Conservation (phyloP, 1,140 invertebrate genomes). For the Megalopta genalis region DNA sequence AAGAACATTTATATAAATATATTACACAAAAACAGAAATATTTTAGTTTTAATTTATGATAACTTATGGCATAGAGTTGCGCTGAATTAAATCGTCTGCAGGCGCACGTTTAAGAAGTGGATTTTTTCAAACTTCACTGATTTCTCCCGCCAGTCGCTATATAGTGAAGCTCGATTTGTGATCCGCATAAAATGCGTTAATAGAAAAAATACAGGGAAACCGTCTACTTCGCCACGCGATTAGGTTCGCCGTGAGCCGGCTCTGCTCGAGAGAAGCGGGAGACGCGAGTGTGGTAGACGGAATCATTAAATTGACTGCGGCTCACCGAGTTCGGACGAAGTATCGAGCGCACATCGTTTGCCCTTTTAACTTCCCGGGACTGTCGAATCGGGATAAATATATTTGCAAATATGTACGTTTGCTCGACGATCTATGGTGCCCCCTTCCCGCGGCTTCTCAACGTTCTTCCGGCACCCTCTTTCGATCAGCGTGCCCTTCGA, state of each 20-base stretch:
- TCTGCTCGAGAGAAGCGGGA: constrained; percentile 1
- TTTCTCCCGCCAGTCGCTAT: too few species aligned
- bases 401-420: constrained; percentile 78
- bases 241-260: constrained; percentile 17
- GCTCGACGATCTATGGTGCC: constrained; percentile 61
- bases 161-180: too few species aligned
- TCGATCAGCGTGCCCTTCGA: constrained; percentile 36
- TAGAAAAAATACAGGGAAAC: constrained; percentile 4
- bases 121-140: too few species aligned
- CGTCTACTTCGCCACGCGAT: not conserved
- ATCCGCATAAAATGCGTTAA: not conserved
- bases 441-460: constrained; percentile 29
- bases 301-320: constrained; percentile 76
- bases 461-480: constrained; percentile 36
- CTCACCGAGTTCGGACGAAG: constrained; percentile 67
- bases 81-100: too few species aligned
- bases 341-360: constrained; percentile 70
- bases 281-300: constrained; percentile 45
- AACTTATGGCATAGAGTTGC: too few species aligned
- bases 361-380: constrained; percentile 74
- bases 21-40: too few species aligned
- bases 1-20: too few species aligned
- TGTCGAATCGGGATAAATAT: constrained; percentile 72
- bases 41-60: too few species aligned
- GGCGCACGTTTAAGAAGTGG: too few species aligned